Evolutionary conservation across 2,888 invertebrate genomes (phyloP).

Genomic region (Mycogona germanica): DNA sequence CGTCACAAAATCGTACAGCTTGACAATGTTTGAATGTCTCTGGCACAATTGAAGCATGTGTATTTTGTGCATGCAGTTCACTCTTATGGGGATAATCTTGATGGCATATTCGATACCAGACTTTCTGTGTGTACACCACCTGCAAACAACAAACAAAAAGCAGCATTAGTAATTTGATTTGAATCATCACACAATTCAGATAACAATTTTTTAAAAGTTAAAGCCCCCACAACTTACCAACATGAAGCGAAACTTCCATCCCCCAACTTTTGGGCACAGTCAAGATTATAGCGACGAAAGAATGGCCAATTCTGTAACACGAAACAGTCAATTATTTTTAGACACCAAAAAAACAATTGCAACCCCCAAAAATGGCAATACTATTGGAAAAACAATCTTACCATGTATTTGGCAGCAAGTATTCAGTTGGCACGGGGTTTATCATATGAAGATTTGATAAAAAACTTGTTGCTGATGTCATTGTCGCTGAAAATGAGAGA

Average conservation of each 20-base stretch:
- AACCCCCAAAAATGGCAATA: too few species aligned
- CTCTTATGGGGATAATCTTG: constrained; percentile 60
- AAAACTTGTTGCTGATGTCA: constrained; percentile 57
- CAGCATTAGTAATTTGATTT: neutral
- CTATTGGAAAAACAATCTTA: constrained; percentile 27
- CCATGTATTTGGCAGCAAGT: constrained; percentile 46
- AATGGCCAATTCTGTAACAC: constrained; percentile 60
- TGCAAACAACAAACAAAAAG: constrained; percentile 43
- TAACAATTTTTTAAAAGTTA: neutral
- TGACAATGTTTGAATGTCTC: constrained; percentile 77
- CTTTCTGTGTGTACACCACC: constrained; percentile 59
- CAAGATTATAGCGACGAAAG: constrained; percentile 69
- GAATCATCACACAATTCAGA: neutral
- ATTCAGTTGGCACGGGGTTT: constrained; percentile 39
- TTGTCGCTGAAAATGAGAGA: constrained; percentile 74
- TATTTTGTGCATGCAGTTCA: constrained; percentile 59
- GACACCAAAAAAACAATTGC: too few species aligned
- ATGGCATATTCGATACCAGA: constrained; percentile 71
- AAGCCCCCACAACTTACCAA: too few species aligned
- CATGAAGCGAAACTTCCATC: constrained; percentile 85
- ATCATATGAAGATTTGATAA: constrained; percentile 41
- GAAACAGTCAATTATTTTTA: too few species aligned
- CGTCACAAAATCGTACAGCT: constrained; percentile 65
- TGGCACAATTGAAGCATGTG: constrained; percentile 68
- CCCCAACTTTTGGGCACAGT: constrained; percentile 56